phyloP scores from a whole-genome alignment of 23 tunicate species.

The Halocynthia aurantium region DNA sequence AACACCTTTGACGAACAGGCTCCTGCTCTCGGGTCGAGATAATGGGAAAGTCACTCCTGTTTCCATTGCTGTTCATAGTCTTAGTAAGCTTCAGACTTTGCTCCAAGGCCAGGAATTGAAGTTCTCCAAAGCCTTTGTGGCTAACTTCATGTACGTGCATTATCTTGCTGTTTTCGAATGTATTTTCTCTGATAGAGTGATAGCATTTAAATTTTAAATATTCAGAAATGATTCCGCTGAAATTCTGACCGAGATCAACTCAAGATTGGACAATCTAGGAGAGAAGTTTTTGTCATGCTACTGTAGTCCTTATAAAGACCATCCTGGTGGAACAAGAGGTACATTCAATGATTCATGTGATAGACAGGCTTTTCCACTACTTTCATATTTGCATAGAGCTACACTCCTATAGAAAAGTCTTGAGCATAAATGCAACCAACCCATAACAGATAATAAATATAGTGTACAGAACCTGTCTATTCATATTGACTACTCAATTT shows the following conservation, averaged over 20 bases:
- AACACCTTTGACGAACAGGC: constrained; percentile 91
- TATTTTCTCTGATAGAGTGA: too few relatives aligned
- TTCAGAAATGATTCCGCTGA: constrained; percentile 1
- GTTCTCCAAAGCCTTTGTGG: not conserved
- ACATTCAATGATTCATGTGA: not conserved
- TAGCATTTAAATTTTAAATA: too few relatives aligned
- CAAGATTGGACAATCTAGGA: constrained; percentile 27
- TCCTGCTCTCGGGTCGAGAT: constrained; percentile 41
- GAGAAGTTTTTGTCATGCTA: constrained; percentile 34
- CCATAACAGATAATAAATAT: too few relatives aligned
- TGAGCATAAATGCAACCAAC: too few relatives aligned
- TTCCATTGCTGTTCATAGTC: constrained; percentile 31
- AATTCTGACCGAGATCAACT: constrained; percentile 18
- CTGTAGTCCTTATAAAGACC: constrained; percentile 45
- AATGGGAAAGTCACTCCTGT: constrained; percentile 28
- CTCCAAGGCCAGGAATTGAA: constrained; percentile 25
- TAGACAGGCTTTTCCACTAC: too few relatives aligned
- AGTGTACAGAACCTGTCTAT: too few relatives aligned
- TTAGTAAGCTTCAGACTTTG: constrained; percentile 43
- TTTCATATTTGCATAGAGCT: too few relatives aligned
- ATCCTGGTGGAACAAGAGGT: constrained; percentile 50
- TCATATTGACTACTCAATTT: too few relatives aligned
- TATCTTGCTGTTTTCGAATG: too few relatives aligned
- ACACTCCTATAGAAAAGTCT: too few relatives aligned
- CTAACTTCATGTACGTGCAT: not conserved